phyloP scores from a whole-genome alignment of 2,113 vertebrate species.

The Telmatochromis brichardi region DNA sequence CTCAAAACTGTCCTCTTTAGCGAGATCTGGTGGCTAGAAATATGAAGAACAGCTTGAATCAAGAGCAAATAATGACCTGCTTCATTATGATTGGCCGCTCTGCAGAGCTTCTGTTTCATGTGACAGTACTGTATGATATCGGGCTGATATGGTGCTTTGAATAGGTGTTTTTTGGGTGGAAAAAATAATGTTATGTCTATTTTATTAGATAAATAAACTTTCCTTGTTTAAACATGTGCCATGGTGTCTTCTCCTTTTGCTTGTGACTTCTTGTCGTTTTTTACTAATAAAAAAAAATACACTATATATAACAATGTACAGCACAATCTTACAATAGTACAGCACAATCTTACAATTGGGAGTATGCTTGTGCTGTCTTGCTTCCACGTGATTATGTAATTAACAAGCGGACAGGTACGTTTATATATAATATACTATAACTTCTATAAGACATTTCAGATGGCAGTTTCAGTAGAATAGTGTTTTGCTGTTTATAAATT shows the following conservation, averaged over 20 bases:
- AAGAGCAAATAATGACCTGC: neutral
- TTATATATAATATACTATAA: neutral
- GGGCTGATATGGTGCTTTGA: neutral
- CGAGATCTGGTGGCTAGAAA: neutral
- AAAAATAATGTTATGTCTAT: neutral
- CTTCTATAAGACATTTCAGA: neutral
- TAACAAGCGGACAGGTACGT: neutral
- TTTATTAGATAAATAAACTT: neutral
- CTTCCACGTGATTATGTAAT: neutral
- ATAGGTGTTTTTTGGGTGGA: neutral
- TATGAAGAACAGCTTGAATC: neutral
- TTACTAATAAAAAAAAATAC: neutral
- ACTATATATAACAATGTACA: neutral
- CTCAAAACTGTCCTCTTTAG: neutral
- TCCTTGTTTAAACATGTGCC: neutral
- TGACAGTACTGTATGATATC: neutral
- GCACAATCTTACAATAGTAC: neutral
- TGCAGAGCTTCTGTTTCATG: neutral
- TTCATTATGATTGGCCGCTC: neutral
- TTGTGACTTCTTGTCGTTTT: neutral
- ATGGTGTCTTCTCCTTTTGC: neutral
- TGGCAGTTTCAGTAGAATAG: neutral
- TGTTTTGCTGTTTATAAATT: neutral
- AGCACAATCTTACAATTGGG: neutral
- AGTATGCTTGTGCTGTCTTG: neutral